Evolutionary conservation across 2,888 invertebrate genomes (phyloP).

Genomic region (Tromatobia lineatoria): DNA sequence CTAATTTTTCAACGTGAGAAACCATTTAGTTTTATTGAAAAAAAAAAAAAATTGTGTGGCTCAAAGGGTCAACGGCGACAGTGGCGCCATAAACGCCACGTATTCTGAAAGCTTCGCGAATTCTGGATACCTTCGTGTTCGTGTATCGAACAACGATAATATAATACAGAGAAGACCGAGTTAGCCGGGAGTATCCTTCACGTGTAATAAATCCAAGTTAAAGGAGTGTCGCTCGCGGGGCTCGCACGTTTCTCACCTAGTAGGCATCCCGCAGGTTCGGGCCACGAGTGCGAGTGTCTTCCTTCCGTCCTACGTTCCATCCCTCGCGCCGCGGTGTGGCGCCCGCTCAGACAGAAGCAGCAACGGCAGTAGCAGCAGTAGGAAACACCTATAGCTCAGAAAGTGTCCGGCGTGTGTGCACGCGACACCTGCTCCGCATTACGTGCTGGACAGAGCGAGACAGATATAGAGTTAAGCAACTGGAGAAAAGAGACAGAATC

Average conservation of each 20-base stretch:
- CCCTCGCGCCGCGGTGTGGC: slow-evolving; percentile 24
- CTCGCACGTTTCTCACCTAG: slow-evolving; percentile 66
- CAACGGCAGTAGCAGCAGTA: slow-evolving; percentile 23
- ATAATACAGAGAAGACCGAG: slow-evolving; percentile 47
- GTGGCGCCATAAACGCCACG: too few species aligned
- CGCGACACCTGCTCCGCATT: slow-evolving; percentile 63
- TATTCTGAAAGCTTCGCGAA: not conserved
- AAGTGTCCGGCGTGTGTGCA: slow-evolving; percentile 66
- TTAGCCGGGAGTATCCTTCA: slow-evolving; percentile 50
- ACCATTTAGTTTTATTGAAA: too few species aligned
- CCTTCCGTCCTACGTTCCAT: slow-evolving; percentile 25
- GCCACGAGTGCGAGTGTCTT: slow-evolving; percentile 38
- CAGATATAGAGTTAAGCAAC: slow-evolving; percentile 9
- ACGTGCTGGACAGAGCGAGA: slow-evolving; percentile 43
- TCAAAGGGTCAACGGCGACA: not conserved
- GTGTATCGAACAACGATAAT: slow-evolving; percentile 51
- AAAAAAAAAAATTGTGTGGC: not conserved
- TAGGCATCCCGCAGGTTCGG: slow-evolving; percentile 57
- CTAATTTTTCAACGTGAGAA: too few species aligned
- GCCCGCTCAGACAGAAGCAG: slow-evolving; percentile 34
- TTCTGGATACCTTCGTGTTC: slow-evolving; percentile 13
- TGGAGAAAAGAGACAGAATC: slow-evolving; percentile 40
- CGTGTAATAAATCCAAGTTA: slow-evolving; percentile 63
- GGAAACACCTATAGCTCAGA: slow-evolving; percentile 54
- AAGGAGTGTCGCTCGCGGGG: slow-evolving; percentile 55